phyloP scores from a whole-genome alignment of 2,113 vertebrate species.

The Anthoscopus minutus region DNA sequence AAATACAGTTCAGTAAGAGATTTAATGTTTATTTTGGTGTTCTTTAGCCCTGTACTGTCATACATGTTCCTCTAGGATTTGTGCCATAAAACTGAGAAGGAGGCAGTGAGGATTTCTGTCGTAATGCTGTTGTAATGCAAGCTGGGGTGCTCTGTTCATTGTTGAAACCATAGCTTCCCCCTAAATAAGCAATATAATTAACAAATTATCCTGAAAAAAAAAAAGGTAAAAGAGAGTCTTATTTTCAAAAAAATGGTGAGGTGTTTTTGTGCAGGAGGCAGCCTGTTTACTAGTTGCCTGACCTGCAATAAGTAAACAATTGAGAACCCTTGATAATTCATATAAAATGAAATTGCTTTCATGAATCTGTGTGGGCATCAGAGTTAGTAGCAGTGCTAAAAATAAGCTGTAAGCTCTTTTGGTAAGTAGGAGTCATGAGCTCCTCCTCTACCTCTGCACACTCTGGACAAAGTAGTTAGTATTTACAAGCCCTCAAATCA shows the following conservation, averaged over 20 bases:
- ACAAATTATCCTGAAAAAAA: neutral
- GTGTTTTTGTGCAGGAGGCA: neutral
- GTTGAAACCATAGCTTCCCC: neutral
- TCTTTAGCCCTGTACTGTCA: neutral
- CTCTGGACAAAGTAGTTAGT: neutral
- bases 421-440: neutral
- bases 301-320: neutral
- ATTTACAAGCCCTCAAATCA: neutral
- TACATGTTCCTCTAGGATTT: neutral
- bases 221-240: neutral
- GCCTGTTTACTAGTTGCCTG: neutral
- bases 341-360: neutral
- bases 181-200: neutral
- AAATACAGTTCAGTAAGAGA: neutral
- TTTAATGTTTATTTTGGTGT: neutral
- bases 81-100: neutral
- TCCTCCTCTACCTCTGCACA: neutral
- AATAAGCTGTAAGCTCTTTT: neutral
- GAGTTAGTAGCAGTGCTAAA: neutral
- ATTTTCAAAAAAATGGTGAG: neutral
- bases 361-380: neutral
- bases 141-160: neutral
- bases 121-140: accelerated
- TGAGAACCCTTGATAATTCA: neutral
- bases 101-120: neutral